Base-by-base conservation (phyloP, 92 coral and sea anemone species). In the Zoanthus solanderi region DNA sequence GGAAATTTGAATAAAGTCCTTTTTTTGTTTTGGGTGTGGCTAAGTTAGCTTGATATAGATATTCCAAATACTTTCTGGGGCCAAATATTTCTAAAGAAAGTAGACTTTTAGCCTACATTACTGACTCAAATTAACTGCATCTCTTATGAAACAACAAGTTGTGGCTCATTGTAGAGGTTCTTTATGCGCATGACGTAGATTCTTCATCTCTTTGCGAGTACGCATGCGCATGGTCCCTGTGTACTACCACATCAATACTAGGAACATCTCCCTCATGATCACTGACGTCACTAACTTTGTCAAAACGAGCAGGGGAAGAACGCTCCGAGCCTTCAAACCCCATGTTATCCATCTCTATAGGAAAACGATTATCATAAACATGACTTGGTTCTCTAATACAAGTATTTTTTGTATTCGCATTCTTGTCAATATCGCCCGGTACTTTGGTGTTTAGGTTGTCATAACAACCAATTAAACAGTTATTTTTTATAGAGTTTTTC, bases 251-350 rank as follows among this genome's bases (percentile, higher is more conserved):
- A 45, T 81, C 85, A 45, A 18, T 30, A 81, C 66, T 75, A 14
- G 29, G 11, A 54, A 81, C 75, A 30, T 81, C 75, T 65, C 85
- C 47, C 4, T 81, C 85, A 15, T 81, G 75, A 53, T 81, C 85
- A 47, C 85, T 81, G 75, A 81, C 85, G 75, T 81, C 85, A 81
- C 75, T 23, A 81, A 42, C 50, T 57, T 68, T 81, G 74, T 81
- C 85, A 48, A 66, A 81, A 81, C 56, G 85, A 3, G 85, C 85
- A 0, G 85, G 85, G 7, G 85, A 81, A 18, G 85, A 81, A 48
- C 85, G 85, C 15, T 81, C 85, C 6, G 85, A 81, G 75, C 46
- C 85, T 65, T 81, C 85, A 67, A 66, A 81, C 5, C 85, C 85
- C 85, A 81, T 81, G 23, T 81, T 81, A 57, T 65, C 85, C 75